These are phyloP conservation scores for Ceyx margarethae DNA, from an alignment of 2,113 vertebrate species.

Conservation along the genomic window DNA sequence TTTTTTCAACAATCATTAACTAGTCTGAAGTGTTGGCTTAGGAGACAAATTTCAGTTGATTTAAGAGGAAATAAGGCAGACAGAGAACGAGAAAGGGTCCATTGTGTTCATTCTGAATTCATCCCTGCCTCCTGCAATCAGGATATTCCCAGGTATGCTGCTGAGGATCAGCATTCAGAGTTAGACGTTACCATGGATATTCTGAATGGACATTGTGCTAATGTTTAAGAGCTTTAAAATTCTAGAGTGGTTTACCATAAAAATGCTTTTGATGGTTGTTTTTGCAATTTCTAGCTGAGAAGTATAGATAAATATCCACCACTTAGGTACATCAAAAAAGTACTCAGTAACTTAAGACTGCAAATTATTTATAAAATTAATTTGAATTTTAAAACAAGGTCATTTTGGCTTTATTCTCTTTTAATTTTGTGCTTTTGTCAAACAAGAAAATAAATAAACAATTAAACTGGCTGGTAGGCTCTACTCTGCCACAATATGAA, in stretches of 20 bases:
- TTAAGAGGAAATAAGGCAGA: neutral
- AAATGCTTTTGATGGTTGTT: neutral
- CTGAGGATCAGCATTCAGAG: neutral
- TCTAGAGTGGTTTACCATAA: neutral
- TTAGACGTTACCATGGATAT: neutral
- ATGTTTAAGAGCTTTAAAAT: neutral
- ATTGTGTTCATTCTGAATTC: neutral
- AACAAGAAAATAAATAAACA: neutral
- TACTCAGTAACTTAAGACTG: neutral
- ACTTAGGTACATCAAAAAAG: neutral
- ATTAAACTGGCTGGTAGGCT: neutral
- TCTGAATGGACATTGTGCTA: rapidly evolving
- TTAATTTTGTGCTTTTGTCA: neutral
- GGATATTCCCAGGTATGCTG: neutral
- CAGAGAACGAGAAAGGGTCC: neutral
- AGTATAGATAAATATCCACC: neutral
- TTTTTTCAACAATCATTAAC: neutral
- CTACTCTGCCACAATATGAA: neutral
- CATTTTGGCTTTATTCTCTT: neutral
- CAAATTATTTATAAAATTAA: neutral
- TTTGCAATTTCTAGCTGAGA: neutral
- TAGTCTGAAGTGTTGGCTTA: neutral
- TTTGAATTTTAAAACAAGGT: neutral
- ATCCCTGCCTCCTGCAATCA: neutral
- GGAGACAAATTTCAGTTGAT: neutral